Percentiles rank a stretch among this genome's conserved stretches.
Evolutionary conservation across 1,140 invertebrate species (phyloP).

Genomic region (Drosophila ogumai): DNA sequence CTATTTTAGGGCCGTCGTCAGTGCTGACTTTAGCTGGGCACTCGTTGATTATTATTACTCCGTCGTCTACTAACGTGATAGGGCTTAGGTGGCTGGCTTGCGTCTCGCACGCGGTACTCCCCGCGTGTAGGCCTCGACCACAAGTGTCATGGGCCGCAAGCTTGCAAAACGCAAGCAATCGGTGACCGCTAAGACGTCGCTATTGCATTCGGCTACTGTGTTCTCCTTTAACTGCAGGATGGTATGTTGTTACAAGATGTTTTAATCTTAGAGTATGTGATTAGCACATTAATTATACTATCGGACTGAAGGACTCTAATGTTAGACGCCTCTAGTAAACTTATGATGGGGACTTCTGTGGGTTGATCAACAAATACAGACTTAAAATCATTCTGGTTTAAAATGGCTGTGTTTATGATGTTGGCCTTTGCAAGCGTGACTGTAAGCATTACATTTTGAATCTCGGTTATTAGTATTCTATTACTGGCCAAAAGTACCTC

Average conservation of each 20-base stretch:
- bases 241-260: conserved; percentile 24
- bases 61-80: conserved; percentile 6
- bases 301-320: too few species aligned
- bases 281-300: too few species aligned
- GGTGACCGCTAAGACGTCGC: conserved; percentile 22
- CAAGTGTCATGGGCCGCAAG: not conserved
- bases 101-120: not conserved
- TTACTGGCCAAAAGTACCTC: too few species aligned
- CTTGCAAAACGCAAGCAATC: conserved; percentile 19
- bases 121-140: conserved; percentile 10
- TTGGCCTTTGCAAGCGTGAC: too few species aligned
- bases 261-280: too few species aligned
- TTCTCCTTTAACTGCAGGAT: conserved; percentile 27
- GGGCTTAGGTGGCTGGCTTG: not conserved
- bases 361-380: too few species aligned
- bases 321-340: too few species aligned
- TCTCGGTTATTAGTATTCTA: too few species aligned
- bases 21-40: conserved; percentile 11
- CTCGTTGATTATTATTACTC: conserved; percentile 21
- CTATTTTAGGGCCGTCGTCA: not conserved
- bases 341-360: too few species aligned
- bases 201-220: conserved; percentile 36
- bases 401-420: too few species aligned
- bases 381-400: too few species aligned
- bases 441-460: too few species aligned